Evolutionary conservation across 1,140 invertebrate species (phyloP).

Genomic region (Orchesella cincta): DNA sequence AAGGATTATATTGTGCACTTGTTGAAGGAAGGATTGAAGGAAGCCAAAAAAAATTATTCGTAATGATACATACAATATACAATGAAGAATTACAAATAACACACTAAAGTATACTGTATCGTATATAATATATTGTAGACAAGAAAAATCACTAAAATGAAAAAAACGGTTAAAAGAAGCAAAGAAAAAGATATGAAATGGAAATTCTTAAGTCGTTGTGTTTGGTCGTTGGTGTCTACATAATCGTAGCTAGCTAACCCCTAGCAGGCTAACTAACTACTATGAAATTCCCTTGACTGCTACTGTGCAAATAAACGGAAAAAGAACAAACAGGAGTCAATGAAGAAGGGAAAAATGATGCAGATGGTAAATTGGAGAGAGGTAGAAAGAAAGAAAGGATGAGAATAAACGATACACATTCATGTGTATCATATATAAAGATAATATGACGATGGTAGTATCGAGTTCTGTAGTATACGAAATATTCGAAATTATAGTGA

Average conservation of each 20-base stretch:
- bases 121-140: too few species aligned
- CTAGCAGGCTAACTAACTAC: neutral
- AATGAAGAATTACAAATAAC: neutral
- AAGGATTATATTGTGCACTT: neutral
- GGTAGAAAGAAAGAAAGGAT: neutral
- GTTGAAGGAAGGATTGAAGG: neutral
- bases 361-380: too few species aligned
- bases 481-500: neutral
- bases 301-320: too few species aligned
- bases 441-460: too few species aligned
- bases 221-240: neutral
- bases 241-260: neutral
- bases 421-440: too few species aligned
- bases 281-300: too few species aligned
- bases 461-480: neutral
- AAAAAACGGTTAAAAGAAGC: neutral
- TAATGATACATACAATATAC: neutral
- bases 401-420: too few species aligned
- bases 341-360: neutral
- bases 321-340: neutral
- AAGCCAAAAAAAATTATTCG: neutral
- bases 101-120: neutral
- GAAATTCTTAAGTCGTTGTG: neutral
- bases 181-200: constrained; percentile 5
- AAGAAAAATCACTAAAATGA: constrained; percentile 19